These are phyloP conservation scores for Hyperoodon ampullatus DNA, from an alignment of 2,113 vertebrate species.

Conservation along the genomic window DNA sequence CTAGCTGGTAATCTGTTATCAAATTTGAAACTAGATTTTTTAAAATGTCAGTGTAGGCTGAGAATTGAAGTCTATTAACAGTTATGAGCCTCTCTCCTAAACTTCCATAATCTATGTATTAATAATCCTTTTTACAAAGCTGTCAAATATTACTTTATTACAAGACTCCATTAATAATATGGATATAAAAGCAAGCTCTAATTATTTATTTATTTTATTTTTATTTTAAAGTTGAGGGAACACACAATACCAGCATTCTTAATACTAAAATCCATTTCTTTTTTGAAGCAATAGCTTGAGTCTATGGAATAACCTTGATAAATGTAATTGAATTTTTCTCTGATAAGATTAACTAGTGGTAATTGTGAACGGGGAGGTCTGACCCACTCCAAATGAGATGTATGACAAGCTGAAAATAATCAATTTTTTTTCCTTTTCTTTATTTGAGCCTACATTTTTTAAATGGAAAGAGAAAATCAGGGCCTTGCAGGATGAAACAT, in stretches of 20 bases:
- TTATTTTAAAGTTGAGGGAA: constrained; percentile 66
- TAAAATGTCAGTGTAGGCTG: constrained; percentile 96
- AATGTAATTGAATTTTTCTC: constrained; percentile 98
- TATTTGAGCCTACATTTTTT: constrained; percentile 66
- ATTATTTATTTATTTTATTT: constrained; percentile 87
- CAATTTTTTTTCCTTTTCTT: constrained; percentile 82
- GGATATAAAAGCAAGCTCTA: constrained; percentile 84
- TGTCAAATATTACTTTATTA: constrained; percentile 91
- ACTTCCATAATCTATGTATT: constrained; percentile 92
- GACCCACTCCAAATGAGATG: constrained; percentile 90
- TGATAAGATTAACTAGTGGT: constrained; percentile 97
- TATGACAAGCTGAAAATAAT: constrained; percentile 91
- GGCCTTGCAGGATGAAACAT: constrained; percentile 82
- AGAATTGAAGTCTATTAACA: constrained; percentile 95
- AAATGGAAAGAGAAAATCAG: constrained; percentile 85
- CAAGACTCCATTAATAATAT: constrained; percentile 85
- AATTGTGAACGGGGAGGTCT: constrained; percentile 92
- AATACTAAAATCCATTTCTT: constrained; percentile 84
- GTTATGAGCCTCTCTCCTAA: constrained; percentile 93
- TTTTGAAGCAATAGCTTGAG: constrained; percentile 87
- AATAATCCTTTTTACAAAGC: constrained; percentile 92
- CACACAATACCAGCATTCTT: constrained; percentile 84
- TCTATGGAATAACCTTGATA: constrained; percentile 96
- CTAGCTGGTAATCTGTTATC: constrained; percentile 96
- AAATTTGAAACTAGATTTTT: constrained; percentile 97